Base-by-base conservation (phyloP, 2,113 vertebrate genomes). In the Podarcis raffonei region DNA sequence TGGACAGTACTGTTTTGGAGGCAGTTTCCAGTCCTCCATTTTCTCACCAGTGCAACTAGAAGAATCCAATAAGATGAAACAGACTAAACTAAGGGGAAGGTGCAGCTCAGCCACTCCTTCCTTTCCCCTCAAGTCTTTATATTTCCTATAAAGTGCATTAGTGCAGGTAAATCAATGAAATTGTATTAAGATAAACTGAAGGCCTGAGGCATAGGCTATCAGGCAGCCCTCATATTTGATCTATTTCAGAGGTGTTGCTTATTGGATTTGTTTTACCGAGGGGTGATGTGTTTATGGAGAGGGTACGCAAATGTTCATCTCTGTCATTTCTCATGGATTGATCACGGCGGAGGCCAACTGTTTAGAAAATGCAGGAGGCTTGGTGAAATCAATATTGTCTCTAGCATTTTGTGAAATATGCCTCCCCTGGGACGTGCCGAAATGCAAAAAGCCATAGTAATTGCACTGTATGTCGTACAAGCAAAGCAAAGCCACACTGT, bases 361-460 rank as follows among this genome's bases (percentile, higher is more conserved):
- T 81, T 88, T 88, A 81, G 84, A 81, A 81, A 77, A 88, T 85
- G 42, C 83, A 77, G 30, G n/a, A 59, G 83, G 62, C 62, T 88
- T 42, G 23, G 69, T 16, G 78, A 81, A 88, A 91, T 91, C 86
- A 77, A 91, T 88, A 75, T 32, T 77, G 71, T 91, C 78, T 85
- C 83, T 57, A 62, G 83, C 72, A n/a, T 76, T 78, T 84, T 82
- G 59, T 75, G 15, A 85, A 82, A 84, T 77, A 82, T 62, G 57
- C 48, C 68, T 76, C 86, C 78, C 83, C n/a, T 62, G 83, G 42
- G 59, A 81, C 53, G 4, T 57, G 23, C 86, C 78, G 65, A 57
- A 85, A 72, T 77, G 89, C n/a, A 86, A 59, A 82, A 76, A 77
- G 84, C 62, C 84, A 16, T 62, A 57, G 59, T 86, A 86, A 83